Percentiles rank a stretch among this genome's conserved stretches.
These are phyloP conservation scores for Nymphalis c-album DNA, from an alignment of 2,888 invertebrate species.

Conservation along the genomic window DNA sequence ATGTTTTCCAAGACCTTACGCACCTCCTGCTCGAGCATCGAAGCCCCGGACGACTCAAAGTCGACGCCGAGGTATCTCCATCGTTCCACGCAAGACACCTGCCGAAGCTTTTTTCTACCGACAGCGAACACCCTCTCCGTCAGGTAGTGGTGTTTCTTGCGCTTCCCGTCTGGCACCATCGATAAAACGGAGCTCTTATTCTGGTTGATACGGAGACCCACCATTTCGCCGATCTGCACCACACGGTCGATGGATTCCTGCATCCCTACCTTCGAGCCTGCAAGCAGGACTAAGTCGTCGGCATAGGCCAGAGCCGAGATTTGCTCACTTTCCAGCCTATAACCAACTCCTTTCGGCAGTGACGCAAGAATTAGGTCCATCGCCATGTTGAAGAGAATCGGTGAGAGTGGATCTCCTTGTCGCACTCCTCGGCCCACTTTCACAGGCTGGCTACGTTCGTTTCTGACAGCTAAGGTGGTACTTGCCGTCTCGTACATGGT, in stretches of 20 bases:
- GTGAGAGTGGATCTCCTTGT: neutral
- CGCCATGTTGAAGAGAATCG: slow-evolving; percentile 50
- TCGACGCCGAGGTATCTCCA: too few relatives aligned
- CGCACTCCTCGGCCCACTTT: neutral
- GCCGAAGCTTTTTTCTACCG: too few relatives aligned
- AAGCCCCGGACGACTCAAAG: too few relatives aligned
- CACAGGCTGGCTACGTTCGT: slow-evolving; percentile 36
- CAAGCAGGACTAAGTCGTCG: slow-evolving; percentile 54
- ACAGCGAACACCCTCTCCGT: too few relatives aligned
- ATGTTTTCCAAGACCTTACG: too few relatives aligned
- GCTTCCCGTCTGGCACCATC: slow-evolving; percentile 45
- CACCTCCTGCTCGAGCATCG: too few relatives aligned
- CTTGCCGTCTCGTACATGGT: slow-evolving; percentile 49
- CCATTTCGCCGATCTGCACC: slow-evolving; percentile 30
- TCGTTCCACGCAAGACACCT: too few relatives aligned
- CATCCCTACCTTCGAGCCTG: slow-evolving; percentile 48
- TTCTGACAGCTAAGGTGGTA: slow-evolving; percentile 43
- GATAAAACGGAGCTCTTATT: slow-evolving; percentile 47
- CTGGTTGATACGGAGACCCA: slow-evolving; percentile 27
- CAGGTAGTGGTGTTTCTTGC: slow-evolving; percentile 42
- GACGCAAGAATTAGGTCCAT: slow-evolving; percentile 41
- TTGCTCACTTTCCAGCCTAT: slow-evolving; percentile 37
- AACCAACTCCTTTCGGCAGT: slow-evolving; percentile 40
- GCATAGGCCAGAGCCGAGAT: slow-evolving; percentile 55
- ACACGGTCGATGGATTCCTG: slow-evolving; percentile 46